Evolutionary conservation across 2,113 vertebrate genomes (phyloP).

Genomic region (Campylorhamphus procurvoides): DNA sequence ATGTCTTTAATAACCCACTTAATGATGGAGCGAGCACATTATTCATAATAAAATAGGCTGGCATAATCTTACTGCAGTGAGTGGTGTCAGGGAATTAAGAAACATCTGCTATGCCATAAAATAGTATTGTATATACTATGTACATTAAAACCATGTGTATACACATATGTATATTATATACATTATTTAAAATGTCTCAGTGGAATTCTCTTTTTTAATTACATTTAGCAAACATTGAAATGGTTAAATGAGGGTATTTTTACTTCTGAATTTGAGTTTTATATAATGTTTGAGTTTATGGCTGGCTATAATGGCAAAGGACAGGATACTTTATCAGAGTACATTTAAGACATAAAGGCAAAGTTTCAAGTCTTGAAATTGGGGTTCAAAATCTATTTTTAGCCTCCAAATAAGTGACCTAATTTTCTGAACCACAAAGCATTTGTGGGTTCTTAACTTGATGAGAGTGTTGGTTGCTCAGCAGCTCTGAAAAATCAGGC

Average conservation of each 20-base stretch:
- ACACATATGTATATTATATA: constrained; percentile 32
- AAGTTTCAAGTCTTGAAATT: not conserved
- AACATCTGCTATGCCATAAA: constrained; percentile 82
- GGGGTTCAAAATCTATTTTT: not conserved
- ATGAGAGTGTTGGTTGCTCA: constrained; percentile 3
- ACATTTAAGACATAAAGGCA: not conserved
- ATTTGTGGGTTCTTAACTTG: not conserved
- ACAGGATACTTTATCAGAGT: not conserved
- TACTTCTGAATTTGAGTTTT: not conserved
- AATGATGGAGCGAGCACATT: constrained; percentile 82
- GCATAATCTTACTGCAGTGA: constrained; percentile 80
- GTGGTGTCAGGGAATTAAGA: constrained; percentile 83
- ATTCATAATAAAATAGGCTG: constrained; percentile 82
- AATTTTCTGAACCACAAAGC: constrained; percentile 35
- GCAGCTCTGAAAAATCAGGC: constrained; percentile 31
- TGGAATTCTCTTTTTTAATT: constrained; percentile 68
- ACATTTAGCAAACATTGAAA: constrained; percentile 51
- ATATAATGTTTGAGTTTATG: not conserved
- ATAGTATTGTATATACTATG: constrained; percentile 65
- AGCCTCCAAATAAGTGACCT: not conserved
- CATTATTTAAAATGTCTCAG: constrained; percentile 51
- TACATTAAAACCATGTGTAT: constrained; percentile 71
- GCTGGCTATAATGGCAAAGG: not conserved
- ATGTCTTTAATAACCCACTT: constrained; percentile 89
- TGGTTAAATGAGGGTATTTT: constrained; percentile 38